Evolutionary conservation across 2,888 invertebrate genomes (phyloP).

Genomic region (Dryobota labecula): DNA sequence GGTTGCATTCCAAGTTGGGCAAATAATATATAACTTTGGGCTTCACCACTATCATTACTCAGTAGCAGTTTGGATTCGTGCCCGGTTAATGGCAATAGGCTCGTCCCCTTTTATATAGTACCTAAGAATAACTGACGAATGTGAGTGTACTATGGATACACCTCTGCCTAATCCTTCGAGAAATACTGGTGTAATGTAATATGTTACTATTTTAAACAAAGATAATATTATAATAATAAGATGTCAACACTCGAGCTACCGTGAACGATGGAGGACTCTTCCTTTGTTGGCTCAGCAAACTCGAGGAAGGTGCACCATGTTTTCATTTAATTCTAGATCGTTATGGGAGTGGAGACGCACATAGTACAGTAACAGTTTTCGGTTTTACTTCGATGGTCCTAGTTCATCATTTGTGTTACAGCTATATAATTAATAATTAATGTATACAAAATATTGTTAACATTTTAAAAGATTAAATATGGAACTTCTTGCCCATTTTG

Average conservation of each 20-base stretch:
- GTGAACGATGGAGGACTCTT: neutral
- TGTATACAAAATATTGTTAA: too few species aligned
- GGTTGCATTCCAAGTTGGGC: neutral
- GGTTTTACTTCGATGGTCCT: too few species aligned
- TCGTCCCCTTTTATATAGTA: neutral
- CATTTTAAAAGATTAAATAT: too few species aligned
- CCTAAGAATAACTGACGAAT: neutral
- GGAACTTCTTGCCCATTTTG: too few species aligned
- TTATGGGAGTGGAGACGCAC: neutral
- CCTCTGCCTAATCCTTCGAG: neutral
- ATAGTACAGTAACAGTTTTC: too few species aligned
- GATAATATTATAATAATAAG: constrained; percentile 3
- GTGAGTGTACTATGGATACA: neutral
- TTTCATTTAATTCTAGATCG: constrained; percentile 35
- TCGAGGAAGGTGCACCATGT: constrained; percentile 29
- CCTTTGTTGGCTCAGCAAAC: constrained; percentile 24
- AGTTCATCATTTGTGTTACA: too few species aligned
- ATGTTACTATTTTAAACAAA: neutral
- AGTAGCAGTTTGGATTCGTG: too few species aligned
- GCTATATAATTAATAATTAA: too few species aligned
- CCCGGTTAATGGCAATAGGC: neutral
- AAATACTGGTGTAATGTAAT: neutral
- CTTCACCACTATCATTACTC: neutral
- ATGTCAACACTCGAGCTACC: neutral
- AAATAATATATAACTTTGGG: neutral